Conservation (phyloP, 2,113 vertebrate species). For the Paramormyrops kingsleyae region DNA sequence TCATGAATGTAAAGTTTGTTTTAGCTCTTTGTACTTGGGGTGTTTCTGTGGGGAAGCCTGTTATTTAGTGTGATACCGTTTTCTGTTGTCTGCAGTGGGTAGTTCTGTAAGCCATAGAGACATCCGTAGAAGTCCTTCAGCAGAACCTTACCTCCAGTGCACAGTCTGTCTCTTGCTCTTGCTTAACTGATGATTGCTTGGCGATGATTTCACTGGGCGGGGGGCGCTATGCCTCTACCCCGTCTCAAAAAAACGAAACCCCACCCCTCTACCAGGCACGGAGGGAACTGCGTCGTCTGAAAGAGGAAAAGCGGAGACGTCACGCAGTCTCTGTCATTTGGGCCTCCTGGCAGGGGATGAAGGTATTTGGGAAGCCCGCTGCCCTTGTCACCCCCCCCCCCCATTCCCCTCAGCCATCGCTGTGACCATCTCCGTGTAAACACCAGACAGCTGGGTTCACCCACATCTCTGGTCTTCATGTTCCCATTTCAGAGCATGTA, state of each 20-base stretch:
- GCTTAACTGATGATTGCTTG: constrained; percentile 16
- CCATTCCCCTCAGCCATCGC: neutral
- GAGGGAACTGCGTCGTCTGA: constrained; percentile 90
- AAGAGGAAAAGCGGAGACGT: constrained; percentile 91
- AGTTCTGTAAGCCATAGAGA: neutral
- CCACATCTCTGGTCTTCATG: neutral
- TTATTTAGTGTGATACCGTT: neutral
- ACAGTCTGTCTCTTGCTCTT: neutral
- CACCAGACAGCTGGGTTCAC: neutral
- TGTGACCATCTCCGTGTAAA: constrained; percentile 5
- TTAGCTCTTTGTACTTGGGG: neutral
- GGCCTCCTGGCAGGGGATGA: constrained; percentile 97
- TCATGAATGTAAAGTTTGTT: neutral
- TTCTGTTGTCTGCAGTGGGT: neutral
- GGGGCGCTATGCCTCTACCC: neutral
- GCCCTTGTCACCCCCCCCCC: constrained; percentile 23
- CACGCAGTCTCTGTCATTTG: constrained; percentile 96
- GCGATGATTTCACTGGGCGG: neutral
- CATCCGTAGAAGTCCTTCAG: neutral
- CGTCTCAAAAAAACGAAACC: constrained; percentile 8
- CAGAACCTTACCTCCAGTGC: neutral
- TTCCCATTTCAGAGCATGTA: neutral
- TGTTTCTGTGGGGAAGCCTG: neutral
- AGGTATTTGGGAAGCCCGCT: constrained; percentile 79
- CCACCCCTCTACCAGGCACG: constrained; percentile 73